Percentiles rank a stretch among this genome's conserved stretches.
Conservation (phyloP, 2,797 vertebrate genomes). For the Monodelphis domestica region DNA sequence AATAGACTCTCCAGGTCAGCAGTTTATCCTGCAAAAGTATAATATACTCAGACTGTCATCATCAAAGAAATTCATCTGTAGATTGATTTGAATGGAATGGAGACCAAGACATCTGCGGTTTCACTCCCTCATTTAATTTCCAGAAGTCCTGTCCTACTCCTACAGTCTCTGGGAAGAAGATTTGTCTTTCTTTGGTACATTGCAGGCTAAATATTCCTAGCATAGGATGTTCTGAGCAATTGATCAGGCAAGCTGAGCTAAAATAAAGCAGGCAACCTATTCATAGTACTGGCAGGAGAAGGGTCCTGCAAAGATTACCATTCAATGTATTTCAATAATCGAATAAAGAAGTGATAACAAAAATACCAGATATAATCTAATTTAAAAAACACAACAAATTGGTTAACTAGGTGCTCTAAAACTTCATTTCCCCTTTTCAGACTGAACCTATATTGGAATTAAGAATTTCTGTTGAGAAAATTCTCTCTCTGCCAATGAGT, state of each 20-base stretch:
- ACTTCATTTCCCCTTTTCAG: not conserved
- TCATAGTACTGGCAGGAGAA: not conserved
- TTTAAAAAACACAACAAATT: not conserved
- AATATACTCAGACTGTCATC: slow-evolving; percentile 28
- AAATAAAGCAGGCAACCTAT: not conserved
- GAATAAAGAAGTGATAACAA: not conserved
- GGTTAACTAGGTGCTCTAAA: not conserved
- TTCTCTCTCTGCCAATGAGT: not conserved
- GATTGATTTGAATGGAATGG: slow-evolving; percentile 7
- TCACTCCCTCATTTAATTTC: not conserved
- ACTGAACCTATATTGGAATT: not conserved
- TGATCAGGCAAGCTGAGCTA: not conserved
- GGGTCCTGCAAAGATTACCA: not conserved
- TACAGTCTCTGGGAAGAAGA: not conserved
- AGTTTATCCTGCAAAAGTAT: slow-evolving; percentile 10
- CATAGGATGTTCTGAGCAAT: not conserved
- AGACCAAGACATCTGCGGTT: not conserved
- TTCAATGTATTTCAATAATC: not conserved
- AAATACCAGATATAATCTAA: not conserved
- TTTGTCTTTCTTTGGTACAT: not conserved
- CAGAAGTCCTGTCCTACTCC: not conserved
- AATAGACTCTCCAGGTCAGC: not conserved
- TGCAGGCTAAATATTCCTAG: not conserved
- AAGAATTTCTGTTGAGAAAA: not conserved
- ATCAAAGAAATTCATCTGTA: not conserved